These are phyloP conservation scores for Zaprionus africanus DNA, from an alignment of 1,140 invertebrate species.

Conservation along the genomic window DNA sequence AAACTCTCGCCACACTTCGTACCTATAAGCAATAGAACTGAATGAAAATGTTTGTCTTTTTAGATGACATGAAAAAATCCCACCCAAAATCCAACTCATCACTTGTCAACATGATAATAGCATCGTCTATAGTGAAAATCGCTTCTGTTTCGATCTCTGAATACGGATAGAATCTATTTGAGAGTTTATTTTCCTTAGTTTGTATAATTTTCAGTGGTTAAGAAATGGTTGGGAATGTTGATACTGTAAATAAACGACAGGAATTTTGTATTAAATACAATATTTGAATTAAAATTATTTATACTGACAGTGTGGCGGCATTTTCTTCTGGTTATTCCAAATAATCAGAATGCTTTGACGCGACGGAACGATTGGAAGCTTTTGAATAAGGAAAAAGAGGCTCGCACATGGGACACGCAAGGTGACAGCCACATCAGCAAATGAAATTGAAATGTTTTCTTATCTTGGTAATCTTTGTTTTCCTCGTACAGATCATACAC, in stretches of 20 bases:
- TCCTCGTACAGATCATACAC: slow-evolving; percentile 94
- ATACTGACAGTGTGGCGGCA: slow-evolving; percentile 90
- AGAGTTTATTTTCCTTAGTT: slow-evolving; percentile 96
- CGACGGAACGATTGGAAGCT: slow-evolving; percentile 92
- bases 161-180: slow-evolving; percentile 97
- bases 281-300: neutral
- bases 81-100: slow-evolving; percentile 97
- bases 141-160: slow-evolving; percentile 97
- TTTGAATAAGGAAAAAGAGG: slow-evolving; percentile 93
- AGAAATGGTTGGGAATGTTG: slow-evolving; percentile 93
- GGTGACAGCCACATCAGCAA: slow-evolving; percentile 86
- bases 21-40: slow-evolving; percentile 77
- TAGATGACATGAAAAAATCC: neutral
- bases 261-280: neutral
- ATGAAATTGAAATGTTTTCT: slow-evolving; percentile 31
- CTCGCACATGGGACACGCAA: slow-evolving; percentile 99
- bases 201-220: slow-evolving; percentile 96
- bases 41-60: neutral
- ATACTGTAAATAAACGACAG: slow-evolving; percentile 85
- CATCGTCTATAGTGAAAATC: slow-evolving; percentile 95
- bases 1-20: slow-evolving; percentile 96
- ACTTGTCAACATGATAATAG: slow-evolving; percentile 96
- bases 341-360: slow-evolving; percentile 94
- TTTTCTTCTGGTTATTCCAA: slow-evolving; percentile 96
- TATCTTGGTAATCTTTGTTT: slow-evolving; percentile 39